Base-by-base conservation (phyloP, 2,888 invertebrate genomes). In the Helleia helle region DNA sequence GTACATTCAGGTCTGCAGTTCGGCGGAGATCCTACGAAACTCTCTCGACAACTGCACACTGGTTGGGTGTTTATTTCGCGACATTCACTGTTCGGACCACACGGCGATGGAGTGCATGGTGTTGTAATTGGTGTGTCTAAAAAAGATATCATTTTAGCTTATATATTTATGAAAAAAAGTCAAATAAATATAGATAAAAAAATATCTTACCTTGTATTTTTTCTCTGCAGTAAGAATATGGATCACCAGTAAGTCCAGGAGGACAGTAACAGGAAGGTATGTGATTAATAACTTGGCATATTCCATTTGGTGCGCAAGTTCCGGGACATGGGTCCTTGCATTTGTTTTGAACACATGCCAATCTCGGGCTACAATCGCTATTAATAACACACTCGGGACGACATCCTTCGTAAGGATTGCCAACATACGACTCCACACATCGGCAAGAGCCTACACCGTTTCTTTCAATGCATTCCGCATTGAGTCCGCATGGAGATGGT, bases 281-380 rank as follows among this genome's bases (percentile, higher is more conserved):
- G 68, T 94, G 93, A 62, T 91, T 91, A 12, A 91, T 83, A 4
- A 93, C 93, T 65, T 89, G 87, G 63, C 94, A 94, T 53, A 90
- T 86, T 3, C 91, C 91, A 60, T 91, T 91, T 36, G 84, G 67
- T 27, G 92, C 93, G 63, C 93, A 93, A 18, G 88, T 86, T 36
- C 92, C 92, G 0, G 90, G 90, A 54, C 95, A 95, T 8, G 95
- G 94, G 68, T 94, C 90, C 61, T 86, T 87, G 66, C 93, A 93
- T 74, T 91, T 92, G 56, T 89, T 89, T 67, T 91, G 90, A 17
- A 92, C 86, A 58, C 93, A 94, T 24, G 93, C 91, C 56, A 87
- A 79, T 62, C 90, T 87, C 29, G 89, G 89, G 5, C 90, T 75
- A 59, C 95, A 95, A 62, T 95, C 94, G 8, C 90, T 88, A 62